These are phyloP conservation scores for Notodromas monacha DNA, from an alignment of 2,888 invertebrate species.

Conservation along the genomic window DNA sequence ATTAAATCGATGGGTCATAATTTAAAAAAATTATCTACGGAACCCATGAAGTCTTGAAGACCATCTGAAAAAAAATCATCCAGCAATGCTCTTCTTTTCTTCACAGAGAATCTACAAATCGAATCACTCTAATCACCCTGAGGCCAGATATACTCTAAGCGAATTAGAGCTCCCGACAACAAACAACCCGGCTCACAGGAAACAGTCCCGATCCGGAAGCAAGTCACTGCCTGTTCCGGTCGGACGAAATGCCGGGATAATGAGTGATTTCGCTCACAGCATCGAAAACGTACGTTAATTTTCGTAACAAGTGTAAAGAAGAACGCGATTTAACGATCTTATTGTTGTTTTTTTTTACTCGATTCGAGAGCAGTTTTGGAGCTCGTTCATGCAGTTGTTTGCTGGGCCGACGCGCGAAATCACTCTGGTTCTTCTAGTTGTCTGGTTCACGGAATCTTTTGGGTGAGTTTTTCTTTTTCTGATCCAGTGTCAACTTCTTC, in stretches of 20 bases:
- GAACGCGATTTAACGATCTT: no score
- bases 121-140: constrained; percentile 11
- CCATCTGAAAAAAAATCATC: no score
- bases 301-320: no score
- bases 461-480: no score
- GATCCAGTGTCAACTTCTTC: no score
- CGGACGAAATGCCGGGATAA: no score
- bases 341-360: no score
- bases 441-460: constrained; percentile 24
- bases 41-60: no score
- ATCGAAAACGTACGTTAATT: constrained; percentile 20
- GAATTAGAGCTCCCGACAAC: constrained; percentile 35
- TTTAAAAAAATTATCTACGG: no score
- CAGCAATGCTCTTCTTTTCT: not conserved
- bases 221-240: no score
- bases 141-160: constrained; percentile 25
- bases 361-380: constrained; percentile 42
- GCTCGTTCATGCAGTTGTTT: constrained; percentile 30
- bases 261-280: constrained; percentile 19
- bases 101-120: constrained; percentile 11
- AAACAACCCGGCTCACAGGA: constrained; percentile 18
- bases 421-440: constrained; percentile 26
- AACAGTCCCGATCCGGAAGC: no score
- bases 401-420: constrained; percentile 26
- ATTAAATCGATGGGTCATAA: no score